phyloP scores from a whole-genome alignment of 2,113 vertebrate species.

The Benitochromis conjunctus region DNA sequence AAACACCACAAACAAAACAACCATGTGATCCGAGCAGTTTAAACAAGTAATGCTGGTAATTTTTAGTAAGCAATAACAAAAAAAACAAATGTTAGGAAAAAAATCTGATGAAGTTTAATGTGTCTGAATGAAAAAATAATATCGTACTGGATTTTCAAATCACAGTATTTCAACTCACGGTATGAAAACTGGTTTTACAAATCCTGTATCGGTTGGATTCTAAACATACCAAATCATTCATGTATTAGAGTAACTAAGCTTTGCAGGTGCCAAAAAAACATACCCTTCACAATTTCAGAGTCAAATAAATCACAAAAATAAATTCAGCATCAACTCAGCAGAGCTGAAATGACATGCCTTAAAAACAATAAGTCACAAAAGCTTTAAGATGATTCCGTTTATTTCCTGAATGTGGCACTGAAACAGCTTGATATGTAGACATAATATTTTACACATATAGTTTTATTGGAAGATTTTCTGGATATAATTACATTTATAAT shows the following conservation, averaged over 20 bases:
- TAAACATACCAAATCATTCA: not conserved
- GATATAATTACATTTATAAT: not conserved
- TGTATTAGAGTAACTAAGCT: not conserved
- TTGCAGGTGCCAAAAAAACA: not conserved
- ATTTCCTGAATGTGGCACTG: not conserved
- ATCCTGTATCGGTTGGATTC: accelerated
- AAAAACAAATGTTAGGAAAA: not conserved
- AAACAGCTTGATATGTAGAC: not conserved
- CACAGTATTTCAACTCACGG: accelerated
- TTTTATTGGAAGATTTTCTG: not conserved
- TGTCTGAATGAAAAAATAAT: not conserved
- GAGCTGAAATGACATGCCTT: not conserved
- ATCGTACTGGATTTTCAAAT: not conserved
- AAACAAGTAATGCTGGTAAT: no score
- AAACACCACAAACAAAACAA: no score
- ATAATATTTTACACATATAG: not conserved
- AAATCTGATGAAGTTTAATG: not conserved
- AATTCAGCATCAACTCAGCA: not conserved
- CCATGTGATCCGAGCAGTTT: no score
- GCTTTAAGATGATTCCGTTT: not conserved
- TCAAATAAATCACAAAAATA: not conserved
- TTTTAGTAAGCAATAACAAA: no score
- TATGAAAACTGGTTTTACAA: not conserved
- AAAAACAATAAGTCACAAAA: not conserved
- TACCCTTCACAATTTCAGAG: no score